phyloP scores from a whole-genome alignment of 1,140 invertebrate genomes.

The Lepidurus apus region DNA sequence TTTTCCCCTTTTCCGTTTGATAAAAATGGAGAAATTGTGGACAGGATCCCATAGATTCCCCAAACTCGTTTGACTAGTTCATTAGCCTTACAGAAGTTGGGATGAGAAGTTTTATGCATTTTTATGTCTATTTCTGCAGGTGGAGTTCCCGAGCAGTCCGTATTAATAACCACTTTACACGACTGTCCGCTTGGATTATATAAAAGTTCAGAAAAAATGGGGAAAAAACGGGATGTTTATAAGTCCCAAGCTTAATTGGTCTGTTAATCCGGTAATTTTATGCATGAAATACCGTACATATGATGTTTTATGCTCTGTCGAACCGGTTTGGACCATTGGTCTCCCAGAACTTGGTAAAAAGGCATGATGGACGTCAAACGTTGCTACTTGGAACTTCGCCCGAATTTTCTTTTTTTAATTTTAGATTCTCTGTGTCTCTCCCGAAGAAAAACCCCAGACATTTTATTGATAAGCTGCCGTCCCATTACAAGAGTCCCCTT shows the following conservation, averaged over 20 bases:
- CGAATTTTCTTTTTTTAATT: not conserved
- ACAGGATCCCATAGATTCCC: not conserved
- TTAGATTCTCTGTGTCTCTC: not conserved
- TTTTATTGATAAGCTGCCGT: slow-evolving; percentile 10
- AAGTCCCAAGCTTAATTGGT: not conserved
- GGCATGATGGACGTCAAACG: not conserved
- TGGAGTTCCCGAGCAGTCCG: not conserved
- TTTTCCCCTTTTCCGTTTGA: too few relatives aligned
- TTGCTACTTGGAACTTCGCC: not conserved
- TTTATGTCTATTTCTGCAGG: not conserved
- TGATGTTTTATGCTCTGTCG: not conserved
- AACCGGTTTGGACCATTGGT: not conserved
- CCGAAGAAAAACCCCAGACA: not conserved
- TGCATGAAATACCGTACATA: not conserved
- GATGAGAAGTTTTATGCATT: too few relatives aligned
- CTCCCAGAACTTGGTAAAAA: not conserved
- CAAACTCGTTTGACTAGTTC: slow-evolving; percentile 1
- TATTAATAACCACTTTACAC: not conserved
- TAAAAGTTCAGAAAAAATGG: not conserved
- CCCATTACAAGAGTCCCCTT: slow-evolving; percentile 9
- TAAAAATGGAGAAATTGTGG: too few relatives aligned
- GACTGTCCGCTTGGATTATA: not conserved
- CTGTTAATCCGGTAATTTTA: slow-evolving; percentile 2
- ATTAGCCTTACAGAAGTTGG: not conserved
- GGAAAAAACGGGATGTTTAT: not conserved